Evolutionary conservation across 1,140 invertebrate genomes (phyloP).

Genomic region (Stenopsyche tienmushanensis): DNA sequence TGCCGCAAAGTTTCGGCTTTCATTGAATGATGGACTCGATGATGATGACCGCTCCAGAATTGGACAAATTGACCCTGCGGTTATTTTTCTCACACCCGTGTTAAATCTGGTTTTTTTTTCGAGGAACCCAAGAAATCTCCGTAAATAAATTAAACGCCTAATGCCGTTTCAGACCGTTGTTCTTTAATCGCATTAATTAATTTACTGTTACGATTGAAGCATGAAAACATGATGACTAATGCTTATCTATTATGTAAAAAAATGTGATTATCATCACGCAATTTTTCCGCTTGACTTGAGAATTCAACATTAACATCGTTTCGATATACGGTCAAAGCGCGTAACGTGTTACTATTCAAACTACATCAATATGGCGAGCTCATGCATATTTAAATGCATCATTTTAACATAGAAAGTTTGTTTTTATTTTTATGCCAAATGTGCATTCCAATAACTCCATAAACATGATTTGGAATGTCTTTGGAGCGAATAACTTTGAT

Average conservation of each 20-base stretch:
- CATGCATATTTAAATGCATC: not conserved
- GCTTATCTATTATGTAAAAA: not conserved
- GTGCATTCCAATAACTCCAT: no score
- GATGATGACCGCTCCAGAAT: not conserved
- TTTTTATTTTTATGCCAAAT: no score
- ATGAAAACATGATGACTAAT: not conserved
- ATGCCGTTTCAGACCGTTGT: not conserved
- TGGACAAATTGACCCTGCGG: not conserved
- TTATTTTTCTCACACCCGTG: not conserved
- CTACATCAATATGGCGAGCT: not conserved
- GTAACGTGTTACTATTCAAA: not conserved
- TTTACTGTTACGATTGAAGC: not conserved
- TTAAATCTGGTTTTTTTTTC: not conserved
- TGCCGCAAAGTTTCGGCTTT: not conserved
- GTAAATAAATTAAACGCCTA: not conserved
- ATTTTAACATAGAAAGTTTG: no score
- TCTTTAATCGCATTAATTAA: not conserved
- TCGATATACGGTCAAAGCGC: no score
- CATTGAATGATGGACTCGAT: not conserved
- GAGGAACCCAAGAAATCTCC: not conserved
- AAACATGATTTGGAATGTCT: no score
- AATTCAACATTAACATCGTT: no score
- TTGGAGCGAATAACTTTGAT: no score
- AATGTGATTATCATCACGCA: not conserved
- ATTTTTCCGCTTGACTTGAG: no score